Base-by-base conservation (phyloP, 2,113 vertebrate species). In the Apteryx owenii region DNA sequence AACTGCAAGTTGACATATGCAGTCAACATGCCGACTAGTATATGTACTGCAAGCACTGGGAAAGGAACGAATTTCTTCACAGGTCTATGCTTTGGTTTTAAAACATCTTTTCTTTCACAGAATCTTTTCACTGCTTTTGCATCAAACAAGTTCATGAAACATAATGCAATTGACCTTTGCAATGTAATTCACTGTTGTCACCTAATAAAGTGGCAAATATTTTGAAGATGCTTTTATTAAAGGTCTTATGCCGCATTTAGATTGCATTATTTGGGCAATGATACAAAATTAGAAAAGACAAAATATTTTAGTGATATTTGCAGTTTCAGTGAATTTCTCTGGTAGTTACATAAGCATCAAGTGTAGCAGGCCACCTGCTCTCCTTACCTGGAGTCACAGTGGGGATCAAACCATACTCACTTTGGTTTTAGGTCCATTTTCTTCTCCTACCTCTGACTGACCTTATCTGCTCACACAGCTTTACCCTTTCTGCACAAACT, bases 211-310 rank as follows among this genome's bases (percentile, higher is more conserved):
- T 62, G 21, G 29, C 85, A 46, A 46, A 20, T 73, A 40, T 93
- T 38, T 91, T 88, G 26, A 76, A 95, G 46, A 81, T 50, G 69
- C n/a, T 81, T 92, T 76, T 72, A 65, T 81, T 95, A 72, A 92
- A 90, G 44, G 51, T 68, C 56, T 84, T 82, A 28, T 13, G 22
- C 28, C 77, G 91, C 71, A 94, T 77, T 94, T 92, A 95, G 96
- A 95, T 77, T 71, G 89, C 38, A 60, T 80, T 88, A 29, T 85
- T 81, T 73, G 18, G 46, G 40, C 65, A 95, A 80, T 83, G 81
- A 89, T 28, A 77, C 51, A 85, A 81, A 95, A 88, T 81, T 90
- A 91, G 72, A 96, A 89, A 97, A 91, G 10, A 62, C 75, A 96
- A 73, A 64, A 62, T 77, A 78, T 84, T 96, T 96, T 61, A 89